Evolutionary conservation across 2,888 invertebrate species (phyloP).

Genomic region (Poecilobothrus nobilitatus): DNA sequence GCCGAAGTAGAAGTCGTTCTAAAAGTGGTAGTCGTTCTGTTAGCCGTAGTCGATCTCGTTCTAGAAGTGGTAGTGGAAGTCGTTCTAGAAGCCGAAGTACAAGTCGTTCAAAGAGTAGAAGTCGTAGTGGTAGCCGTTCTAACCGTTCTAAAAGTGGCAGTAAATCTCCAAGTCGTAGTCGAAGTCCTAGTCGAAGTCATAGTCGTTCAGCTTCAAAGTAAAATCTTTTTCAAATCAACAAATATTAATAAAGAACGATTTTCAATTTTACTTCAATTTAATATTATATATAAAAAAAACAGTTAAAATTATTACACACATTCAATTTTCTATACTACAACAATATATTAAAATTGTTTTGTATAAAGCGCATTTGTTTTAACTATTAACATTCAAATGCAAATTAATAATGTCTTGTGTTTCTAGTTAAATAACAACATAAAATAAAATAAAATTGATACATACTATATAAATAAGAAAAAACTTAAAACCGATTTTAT

Average conservation of each 20-base stretch:
- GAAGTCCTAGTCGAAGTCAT: not conserved
- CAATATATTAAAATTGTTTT: not conserved
- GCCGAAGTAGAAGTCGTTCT: constrained; percentile 25
- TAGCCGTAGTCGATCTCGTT: constrained; percentile 27
- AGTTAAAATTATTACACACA: not conserved
- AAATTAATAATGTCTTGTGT: not conserved
- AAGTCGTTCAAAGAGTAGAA: constrained; percentile 33
- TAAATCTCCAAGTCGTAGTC: not conserved
- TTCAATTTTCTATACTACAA: not conserved
- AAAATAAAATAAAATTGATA: not conserved
- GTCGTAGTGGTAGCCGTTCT: constrained; percentile 25
- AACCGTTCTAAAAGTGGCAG: constrained; percentile 28
- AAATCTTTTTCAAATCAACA: not conserved
- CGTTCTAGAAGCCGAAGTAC: constrained; percentile 40
- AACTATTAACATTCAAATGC: not conserved
- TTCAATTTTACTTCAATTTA: not conserved
- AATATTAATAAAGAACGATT: not conserved
- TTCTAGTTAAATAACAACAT: not conserved
- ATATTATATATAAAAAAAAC: not conserved
- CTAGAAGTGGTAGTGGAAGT: constrained; percentile 20
- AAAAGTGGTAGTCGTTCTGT: constrained; percentile 33
- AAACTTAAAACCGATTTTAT: too few species aligned
- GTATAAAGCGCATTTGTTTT: not conserved
- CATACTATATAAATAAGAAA: too few species aligned
- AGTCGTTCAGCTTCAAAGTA: not conserved